phyloP scores from a whole-genome alignment of 2,113 vertebrate species.

The Atlantisia rogersi region DNA sequence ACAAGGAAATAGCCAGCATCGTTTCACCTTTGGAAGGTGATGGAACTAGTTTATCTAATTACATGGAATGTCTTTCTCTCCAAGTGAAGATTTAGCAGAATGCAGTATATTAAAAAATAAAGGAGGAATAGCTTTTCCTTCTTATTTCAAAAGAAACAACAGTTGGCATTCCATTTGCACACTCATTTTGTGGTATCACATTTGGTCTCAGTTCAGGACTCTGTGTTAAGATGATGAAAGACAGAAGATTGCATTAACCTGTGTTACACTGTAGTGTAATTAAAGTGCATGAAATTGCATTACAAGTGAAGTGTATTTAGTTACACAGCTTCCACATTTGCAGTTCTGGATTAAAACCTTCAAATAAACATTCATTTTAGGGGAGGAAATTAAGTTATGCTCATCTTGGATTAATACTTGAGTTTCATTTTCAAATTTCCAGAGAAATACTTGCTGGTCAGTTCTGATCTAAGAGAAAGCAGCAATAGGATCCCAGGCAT shows the following conservation, averaged over 20 bases:
- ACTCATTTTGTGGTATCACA: neutral
- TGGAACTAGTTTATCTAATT: neutral
- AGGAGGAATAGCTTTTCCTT: neutral
- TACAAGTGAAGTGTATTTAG: neutral
- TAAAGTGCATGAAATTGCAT: neutral
- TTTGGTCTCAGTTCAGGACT: neutral
- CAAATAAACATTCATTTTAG: neutral
- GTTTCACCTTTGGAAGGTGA: neutral
- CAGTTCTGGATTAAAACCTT: neutral
- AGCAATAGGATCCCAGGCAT: neutral
- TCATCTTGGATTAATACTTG: neutral
- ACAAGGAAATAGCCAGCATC: neutral
- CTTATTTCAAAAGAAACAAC: neutral
- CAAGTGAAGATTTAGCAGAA: neutral
- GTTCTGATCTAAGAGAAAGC: neutral
- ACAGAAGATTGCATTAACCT: neutral
- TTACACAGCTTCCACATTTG: neutral
- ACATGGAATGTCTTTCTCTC: neutral
- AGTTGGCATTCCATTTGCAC: neutral
- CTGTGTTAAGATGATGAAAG: neutral
- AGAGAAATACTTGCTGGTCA: neutral
- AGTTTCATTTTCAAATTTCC: neutral
- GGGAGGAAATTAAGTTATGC: neutral
- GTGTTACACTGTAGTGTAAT: neutral
- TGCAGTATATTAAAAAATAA: neutral